Evolutionary conservation across 2,113 vertebrate species (phyloP), one percentile per base, ranked within the genome.

Genomic region (Hydrolagus affinis): DNA sequence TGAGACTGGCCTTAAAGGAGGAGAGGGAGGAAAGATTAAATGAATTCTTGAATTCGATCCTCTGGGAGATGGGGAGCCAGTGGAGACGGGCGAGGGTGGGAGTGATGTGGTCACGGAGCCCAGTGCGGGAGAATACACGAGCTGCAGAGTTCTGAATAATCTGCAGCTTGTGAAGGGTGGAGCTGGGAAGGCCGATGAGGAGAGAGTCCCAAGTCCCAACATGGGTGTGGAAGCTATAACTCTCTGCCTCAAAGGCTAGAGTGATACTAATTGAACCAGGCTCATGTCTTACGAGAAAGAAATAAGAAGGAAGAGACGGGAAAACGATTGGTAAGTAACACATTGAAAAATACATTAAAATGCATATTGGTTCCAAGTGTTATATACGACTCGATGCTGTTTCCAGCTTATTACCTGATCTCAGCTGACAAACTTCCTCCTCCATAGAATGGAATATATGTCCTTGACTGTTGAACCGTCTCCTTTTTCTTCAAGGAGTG

Each of bases 371-470:
- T 44, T 44, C 6, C 2, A 1, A 44, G 44, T 44, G 6, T 44
- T 6, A 44, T 44, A 6, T 44, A 44, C 44, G 7, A 44, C 44
- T 44, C 1, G 44, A 44, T 44, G 44, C 44, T 44, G 44, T 44
- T 44, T 44, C 44, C 44, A 44, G 44, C 6, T 44, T 6, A 44
- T 66, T 73, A 90, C 90, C 89, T 91, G 86, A 90, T 90, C 88
- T 91, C 90, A 86, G 89, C 86, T 56, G 88, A 87, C 83, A 91
- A 85, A 3, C 32, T 85, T 57, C 88, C 90, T 86, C 87, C 77
- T 70, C 87, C 85, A 86, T 87, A 88, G 72, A 89, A 76, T 56
- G 89, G 88, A 60, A 89, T 57, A 19, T 86, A 88, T 30, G 85
- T 88, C 28, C 88, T 86, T 10, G 85, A 85, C 15, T 59, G 59